Evolutionary conservation across 2,888 invertebrate species (phyloP).

Genomic region (Cinara cedri): DNA sequence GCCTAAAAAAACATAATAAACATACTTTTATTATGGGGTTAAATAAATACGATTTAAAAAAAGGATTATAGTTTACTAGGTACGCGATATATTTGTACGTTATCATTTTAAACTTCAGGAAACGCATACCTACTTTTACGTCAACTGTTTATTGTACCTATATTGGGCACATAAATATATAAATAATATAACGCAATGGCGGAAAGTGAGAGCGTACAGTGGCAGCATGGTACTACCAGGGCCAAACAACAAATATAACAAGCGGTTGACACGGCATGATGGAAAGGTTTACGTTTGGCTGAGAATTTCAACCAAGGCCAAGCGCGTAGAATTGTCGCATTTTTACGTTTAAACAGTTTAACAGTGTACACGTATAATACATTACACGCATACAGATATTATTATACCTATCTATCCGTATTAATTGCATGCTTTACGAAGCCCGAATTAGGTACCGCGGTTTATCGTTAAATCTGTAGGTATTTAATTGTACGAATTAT

Average conservation of each 20-base stretch:
- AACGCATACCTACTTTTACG: conserved; percentile 28
- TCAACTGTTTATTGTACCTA: not conserved
- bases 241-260: conserved; percentile 51
- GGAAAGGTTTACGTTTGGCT: conserved; percentile 30
- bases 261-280: conserved; percentile 51
- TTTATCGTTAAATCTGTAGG: too few relatives aligned
- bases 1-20: too few relatives aligned
- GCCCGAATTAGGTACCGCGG: too few relatives aligned
- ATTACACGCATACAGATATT: too few relatives aligned
- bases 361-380: too few relatives aligned
- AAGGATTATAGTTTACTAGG: too few relatives aligned
- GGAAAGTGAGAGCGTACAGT: conserved; percentile 27
- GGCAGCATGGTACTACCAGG: conserved; percentile 51
- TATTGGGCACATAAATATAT: not conserved
- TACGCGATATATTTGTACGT: not conserved
- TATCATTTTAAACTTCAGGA: conserved; percentile 22
- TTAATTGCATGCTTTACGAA: too few relatives aligned
- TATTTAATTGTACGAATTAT: too few relatives aligned
- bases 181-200: not conserved
- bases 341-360: too few relatives aligned
- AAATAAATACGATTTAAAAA: too few relatives aligned
- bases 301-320: conserved; percentile 34
- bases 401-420: too few relatives aligned
- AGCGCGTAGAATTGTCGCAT: conserved; percentile 3
- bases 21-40: too few relatives aligned